Conservation (phyloP, 2,888 invertebrate species). For the Stramonita haemastoma region DNA sequence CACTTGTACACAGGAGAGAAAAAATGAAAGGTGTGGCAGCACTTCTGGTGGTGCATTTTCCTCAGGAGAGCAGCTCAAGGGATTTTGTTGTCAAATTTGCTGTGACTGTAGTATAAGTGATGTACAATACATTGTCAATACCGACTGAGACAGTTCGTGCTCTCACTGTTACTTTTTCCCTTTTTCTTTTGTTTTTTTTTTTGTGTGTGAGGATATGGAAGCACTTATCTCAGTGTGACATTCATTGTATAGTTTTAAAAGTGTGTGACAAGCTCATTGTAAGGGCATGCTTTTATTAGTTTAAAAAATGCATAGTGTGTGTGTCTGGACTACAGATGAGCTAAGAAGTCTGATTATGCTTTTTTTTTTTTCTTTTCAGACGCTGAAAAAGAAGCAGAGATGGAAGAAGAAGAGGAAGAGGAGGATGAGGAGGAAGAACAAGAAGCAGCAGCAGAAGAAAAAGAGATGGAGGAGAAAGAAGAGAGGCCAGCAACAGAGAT, state of each 20-base stretch:
- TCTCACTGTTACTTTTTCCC: background rate
- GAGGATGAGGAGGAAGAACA: conserved; percentile 18
- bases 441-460: conserved; percentile 2
- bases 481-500: conserved; percentile 30
- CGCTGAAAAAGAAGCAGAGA: background rate
- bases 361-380: conserved; percentile 16
- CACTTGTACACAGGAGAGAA: background rate
- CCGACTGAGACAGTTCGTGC: background rate
- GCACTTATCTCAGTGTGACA: too few species aligned
- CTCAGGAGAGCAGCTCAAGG: too few species aligned
- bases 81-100: too few species aligned
- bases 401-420: conserved; percentile 32
- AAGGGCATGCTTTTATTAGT: too few species aligned
- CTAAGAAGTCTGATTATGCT: background rate
- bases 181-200: background rate
- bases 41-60: background rate
- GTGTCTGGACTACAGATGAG: too few species aligned
- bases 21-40: too few species aligned
- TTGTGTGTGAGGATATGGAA: too few species aligned
- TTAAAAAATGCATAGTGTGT: too few species aligned
- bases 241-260: too few species aligned
- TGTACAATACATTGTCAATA: too few species aligned
- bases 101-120: too few species aligned
- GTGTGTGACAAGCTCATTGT: too few species aligned
- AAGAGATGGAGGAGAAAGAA: conserved; percentile 40